These are phyloP conservation scores for Spea bombifrons DNA, from an alignment of 2,113 vertebrate genomes.

Conservation along the genomic window DNA sequence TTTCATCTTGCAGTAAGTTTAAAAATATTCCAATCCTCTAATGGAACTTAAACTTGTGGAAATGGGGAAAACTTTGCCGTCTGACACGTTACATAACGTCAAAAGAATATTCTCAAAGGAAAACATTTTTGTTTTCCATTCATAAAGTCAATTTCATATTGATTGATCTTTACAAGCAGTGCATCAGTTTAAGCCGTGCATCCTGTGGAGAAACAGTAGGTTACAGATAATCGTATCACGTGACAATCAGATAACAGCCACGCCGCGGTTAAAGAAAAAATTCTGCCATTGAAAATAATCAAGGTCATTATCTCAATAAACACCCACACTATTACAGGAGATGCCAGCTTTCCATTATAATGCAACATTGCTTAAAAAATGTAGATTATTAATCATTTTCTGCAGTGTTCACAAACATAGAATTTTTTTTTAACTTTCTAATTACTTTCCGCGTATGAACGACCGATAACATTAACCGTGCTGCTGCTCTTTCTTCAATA, in stretches of 20 bases:
- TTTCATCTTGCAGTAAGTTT: too few species aligned
- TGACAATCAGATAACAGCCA: slow-evolving; percentile 17
- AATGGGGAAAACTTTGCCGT: too few species aligned
- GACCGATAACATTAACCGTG: too few species aligned
- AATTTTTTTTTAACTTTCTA: too few species aligned
- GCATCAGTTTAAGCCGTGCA: neutral
- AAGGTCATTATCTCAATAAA: slow-evolving; percentile 16
- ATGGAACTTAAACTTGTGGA: too few species aligned
- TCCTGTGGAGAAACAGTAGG: slow-evolving; percentile 13
- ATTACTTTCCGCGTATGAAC: too few species aligned
- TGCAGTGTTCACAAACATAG: too few species aligned
- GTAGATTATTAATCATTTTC: neutral
- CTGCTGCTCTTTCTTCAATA: neutral
- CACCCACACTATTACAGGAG: slow-evolving; percentile 2
- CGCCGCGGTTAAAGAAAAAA: neutral
- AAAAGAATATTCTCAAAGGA: slow-evolving; percentile 4
- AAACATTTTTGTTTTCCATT: slow-evolving; percentile 1
- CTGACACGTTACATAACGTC: neutral
- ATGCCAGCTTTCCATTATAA: neutral
- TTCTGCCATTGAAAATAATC: slow-evolving; percentile 19
- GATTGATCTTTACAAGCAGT: neutral
- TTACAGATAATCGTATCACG: slow-evolving; percentile 9
- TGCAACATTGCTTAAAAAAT: neutral
- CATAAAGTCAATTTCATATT: slow-evolving; percentile 10
- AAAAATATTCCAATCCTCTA: too few species aligned